Conservation (phyloP, 1,140 invertebrate genomes). For the Antheraea pernyi region DNA sequence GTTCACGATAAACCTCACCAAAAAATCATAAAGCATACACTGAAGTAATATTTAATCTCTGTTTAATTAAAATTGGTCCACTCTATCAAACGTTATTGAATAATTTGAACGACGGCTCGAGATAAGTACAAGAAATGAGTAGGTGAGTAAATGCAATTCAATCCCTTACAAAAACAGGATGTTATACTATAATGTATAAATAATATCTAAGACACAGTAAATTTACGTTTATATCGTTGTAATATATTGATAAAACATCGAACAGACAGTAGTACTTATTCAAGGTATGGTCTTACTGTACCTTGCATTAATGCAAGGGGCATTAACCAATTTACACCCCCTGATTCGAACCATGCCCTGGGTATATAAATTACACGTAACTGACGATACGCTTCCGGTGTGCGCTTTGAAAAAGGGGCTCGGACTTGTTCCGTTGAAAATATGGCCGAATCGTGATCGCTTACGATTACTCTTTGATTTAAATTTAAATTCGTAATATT, state of each 20-base stretch:
- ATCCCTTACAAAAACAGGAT: no score
- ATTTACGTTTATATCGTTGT: no score
- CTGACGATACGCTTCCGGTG: constrained; percentile 61
- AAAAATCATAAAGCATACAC: no score
- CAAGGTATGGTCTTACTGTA: background rate
- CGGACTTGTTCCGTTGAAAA: constrained; percentile 33
- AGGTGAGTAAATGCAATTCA: no score
- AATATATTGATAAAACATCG: background rate
- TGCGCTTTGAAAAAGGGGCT: constrained; percentile 51
- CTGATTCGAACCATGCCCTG: constrained; percentile 29
- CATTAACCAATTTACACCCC: constrained; percentile 72
- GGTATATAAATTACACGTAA: constrained; percentile 65
- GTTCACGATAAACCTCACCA: no score
- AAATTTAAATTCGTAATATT: background rate
- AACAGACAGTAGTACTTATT: background rate
- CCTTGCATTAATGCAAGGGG: constrained; percentile 14
- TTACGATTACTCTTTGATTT: constrained; percentile 10
- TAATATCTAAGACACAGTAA: no score
- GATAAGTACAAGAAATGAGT: no score
- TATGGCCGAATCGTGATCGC: constrained; percentile 48
- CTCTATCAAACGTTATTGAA: no score
- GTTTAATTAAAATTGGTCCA: no score
- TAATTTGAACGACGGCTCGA: no score
- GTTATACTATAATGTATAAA: no score
- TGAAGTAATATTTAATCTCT: no score